Percentiles rank a stretch among this genome's conserved stretches.
These are phyloP conservation scores for Cyprinella venusta DNA, from an alignment of 2,797 vertebrate genomes.

Conservation along the genomic window DNA sequence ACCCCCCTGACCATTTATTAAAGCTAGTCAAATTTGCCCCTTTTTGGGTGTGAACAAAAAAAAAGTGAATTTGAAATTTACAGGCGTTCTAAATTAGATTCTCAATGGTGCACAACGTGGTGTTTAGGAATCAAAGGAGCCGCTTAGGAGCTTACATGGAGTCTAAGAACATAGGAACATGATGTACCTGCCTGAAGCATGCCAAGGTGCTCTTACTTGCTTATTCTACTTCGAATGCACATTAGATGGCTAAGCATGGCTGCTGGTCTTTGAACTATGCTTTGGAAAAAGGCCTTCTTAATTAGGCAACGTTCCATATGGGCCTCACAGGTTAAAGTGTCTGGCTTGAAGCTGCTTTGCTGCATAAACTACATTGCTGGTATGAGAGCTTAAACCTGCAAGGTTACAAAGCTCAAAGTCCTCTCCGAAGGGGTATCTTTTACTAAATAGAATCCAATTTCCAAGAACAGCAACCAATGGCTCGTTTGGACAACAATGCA, in stretches of 20 bases:
- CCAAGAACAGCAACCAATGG: no score
- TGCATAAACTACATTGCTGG: not conserved
- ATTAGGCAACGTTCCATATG: slow-evolving; percentile 23
- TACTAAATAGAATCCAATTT: no score
- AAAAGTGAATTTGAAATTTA: not conserved
- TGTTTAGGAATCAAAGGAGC: not conserved
- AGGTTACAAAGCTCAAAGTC: no score
- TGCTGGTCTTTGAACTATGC: not conserved
- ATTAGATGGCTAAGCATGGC: not conserved
- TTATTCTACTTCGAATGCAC: slow-evolving; percentile 3
- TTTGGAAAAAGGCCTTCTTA: slow-evolving; percentile 23
- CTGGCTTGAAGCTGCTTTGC: not conserved
- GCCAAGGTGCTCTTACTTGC: slow-evolving; percentile 8
- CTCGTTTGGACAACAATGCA: no score
- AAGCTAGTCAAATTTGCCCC: no score
- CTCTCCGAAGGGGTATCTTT: no score
- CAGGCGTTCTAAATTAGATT: not conserved
- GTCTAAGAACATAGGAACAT: not conserved
- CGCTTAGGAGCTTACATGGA: not conserved
- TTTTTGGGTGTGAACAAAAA: no score
- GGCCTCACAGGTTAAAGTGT: slow-evolving; percentile 24
- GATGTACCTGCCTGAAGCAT: slow-evolving; percentile 10
- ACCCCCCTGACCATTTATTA: no score
- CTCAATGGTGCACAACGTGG: not conserved
- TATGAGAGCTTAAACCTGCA: slow-evolving; percentile 1